Conservation (phyloP, 2,113 vertebrate genomes). For the Coregonus clupeaformis region DNA sequence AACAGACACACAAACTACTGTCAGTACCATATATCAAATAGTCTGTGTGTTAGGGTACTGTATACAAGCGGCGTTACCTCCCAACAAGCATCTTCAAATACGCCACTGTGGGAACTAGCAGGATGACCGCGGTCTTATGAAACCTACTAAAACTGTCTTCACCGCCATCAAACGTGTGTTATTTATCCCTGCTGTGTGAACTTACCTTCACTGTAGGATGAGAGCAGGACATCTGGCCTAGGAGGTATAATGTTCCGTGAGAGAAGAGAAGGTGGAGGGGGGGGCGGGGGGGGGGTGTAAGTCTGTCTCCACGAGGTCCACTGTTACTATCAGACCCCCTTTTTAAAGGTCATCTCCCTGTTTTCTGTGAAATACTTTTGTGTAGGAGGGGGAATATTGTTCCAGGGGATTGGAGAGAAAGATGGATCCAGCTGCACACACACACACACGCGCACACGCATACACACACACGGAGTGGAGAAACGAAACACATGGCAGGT, state of each 20-base stretch:
- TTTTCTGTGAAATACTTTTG: constrained; percentile 31
- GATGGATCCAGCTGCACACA: constrained; percentile 42
- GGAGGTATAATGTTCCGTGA: background rate
- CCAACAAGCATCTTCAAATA: constrained; percentile 47
- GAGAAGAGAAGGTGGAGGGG: no score
- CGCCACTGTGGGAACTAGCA: constrained; percentile 56
- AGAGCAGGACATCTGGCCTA: constrained; percentile 57
- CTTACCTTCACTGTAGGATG: constrained; percentile 49
- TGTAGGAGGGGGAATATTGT: constrained; percentile 32
- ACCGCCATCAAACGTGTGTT: constrained; percentile 49
- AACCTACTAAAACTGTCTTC: constrained; percentile 69
- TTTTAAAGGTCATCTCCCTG: background rate
- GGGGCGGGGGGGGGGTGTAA: no score
- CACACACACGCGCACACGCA: constrained; percentile 26
- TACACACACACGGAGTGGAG: background rate
- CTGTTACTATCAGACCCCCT: background rate
- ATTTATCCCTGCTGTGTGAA: constrained; percentile 60
- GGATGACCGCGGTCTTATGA: constrained; percentile 52
- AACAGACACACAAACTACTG: no score
- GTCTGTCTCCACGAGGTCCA: background rate
- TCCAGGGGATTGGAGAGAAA: constrained; percentile 42
- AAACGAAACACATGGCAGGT: constrained; percentile 24
- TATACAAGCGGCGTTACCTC: constrained; percentile 35
- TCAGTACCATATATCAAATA: background rate
- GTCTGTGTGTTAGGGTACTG: background rate